Evolutionary conservation across 2,113 vertebrate genomes (phyloP).

Genomic region (Dolichallabes microphthalmus): DNA sequence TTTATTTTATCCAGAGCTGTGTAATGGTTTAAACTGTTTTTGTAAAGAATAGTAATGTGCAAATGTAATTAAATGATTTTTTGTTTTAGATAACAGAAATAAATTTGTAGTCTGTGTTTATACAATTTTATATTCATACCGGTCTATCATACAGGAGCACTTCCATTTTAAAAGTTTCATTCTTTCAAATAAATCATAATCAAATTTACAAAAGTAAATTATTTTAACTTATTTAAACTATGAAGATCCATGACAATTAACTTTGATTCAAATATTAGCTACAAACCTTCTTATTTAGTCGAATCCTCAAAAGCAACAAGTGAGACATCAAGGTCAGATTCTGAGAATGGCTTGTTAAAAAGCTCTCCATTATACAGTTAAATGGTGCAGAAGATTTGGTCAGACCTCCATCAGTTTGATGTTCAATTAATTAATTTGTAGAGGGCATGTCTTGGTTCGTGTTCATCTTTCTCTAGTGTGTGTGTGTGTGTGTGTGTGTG

Average conservation of each 20-base stretch:
- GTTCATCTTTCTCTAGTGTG: slow-evolving; percentile 15
- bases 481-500: slow-evolving; percentile 27
- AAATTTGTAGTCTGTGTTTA: neutral
- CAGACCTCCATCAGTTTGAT: slow-evolving; percentile 59
- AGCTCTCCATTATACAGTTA: slow-evolving; percentile 67
- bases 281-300: neutral
- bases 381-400: slow-evolving; percentile 72
- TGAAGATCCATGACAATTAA: neutral
- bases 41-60: neutral
- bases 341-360: slow-evolving; percentile 65
- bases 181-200: neutral
- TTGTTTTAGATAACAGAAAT: neutral
- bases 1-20: neutral
- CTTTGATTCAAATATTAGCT: neutral
- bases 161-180: neutral
- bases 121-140: neutral
- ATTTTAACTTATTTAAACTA: neutral
- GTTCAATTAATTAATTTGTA: slow-evolving; percentile 67
- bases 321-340: slow-evolving; percentile 57
- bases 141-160: neutral
- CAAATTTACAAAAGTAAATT: neutral
- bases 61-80: neutral
- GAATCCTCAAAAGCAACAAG: neutral
- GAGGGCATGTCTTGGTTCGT: slow-evolving; percentile 55
- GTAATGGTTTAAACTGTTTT: neutral